These are phyloP conservation scores for Dioctria linearis DNA, from an alignment of 2,888 invertebrate species.

Conservation along the genomic window DNA sequence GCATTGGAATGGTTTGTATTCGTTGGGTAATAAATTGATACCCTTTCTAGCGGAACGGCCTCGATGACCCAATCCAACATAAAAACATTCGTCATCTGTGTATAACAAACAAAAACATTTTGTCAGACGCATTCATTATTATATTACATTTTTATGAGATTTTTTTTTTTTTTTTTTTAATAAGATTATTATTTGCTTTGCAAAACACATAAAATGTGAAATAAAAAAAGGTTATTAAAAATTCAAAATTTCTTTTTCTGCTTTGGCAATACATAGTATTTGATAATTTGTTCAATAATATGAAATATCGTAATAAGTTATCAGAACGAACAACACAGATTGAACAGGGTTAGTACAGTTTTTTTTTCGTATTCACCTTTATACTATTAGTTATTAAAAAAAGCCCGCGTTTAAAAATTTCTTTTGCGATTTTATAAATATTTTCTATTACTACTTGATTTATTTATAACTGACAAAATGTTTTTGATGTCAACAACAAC, in stretches of 20 bases:
- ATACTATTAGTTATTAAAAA: constrained; percentile 12
- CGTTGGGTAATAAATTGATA: constrained; percentile 70
- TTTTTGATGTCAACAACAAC: constrained; percentile 70
- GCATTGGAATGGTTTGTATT: constrained; percentile 93
- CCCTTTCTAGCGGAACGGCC: constrained; percentile 69
- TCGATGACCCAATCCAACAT: constrained; percentile 94
- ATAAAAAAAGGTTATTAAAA: constrained; percentile 55
- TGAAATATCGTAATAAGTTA: background rate
- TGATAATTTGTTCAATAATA: background rate
- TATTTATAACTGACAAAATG: constrained; percentile 72
- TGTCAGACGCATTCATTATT: constrained; percentile 74
- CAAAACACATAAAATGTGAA: constrained; percentile 54
- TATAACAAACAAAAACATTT: constrained; percentile 83
- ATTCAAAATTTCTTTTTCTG: background rate
- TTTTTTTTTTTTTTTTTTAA: constrained; percentile 16
- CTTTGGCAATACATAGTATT: constrained; percentile 2
- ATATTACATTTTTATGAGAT: constrained; percentile 53
- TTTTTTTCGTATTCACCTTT: background rate
- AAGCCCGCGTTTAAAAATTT: constrained; percentile 23
- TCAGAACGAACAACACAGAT: constrained; percentile 29
- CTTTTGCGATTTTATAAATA: constrained; percentile 14
- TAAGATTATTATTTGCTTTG: constrained; percentile 43
- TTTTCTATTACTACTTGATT: constrained; percentile 7
- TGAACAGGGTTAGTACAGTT: constrained; percentile 41
- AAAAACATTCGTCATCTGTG: constrained; percentile 98